Evolutionary conservation across 2,888 invertebrate genomes (phyloP).

Genomic region (Alentia gelatinosa): DNA sequence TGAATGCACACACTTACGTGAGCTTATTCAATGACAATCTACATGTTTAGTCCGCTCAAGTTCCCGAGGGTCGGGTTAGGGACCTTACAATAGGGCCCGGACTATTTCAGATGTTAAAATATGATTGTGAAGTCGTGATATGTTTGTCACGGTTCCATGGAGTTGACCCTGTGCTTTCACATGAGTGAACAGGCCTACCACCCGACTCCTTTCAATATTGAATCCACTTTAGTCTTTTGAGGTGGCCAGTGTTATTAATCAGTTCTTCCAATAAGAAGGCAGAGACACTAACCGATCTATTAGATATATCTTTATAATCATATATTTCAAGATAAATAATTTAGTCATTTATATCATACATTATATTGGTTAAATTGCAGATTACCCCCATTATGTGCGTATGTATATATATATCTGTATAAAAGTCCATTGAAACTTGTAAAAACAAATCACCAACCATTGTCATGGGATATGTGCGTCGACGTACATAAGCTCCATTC

Average conservation of each 20-base stretch:
- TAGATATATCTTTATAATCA: background rate
- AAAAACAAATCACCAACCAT: background rate
- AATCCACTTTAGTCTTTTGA: too few relatives aligned
- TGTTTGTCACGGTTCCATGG: too few relatives aligned
- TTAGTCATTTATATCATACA: background rate
- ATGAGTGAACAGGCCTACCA: too few relatives aligned
- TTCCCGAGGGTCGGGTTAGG: background rate
- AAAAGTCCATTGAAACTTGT: background rate
- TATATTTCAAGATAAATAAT: background rate
- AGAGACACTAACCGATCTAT: background rate
- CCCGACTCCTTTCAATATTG: too few relatives aligned
- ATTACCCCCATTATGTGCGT: too few relatives aligned
- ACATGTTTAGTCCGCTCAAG: background rate
- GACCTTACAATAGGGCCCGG: too few relatives aligned
- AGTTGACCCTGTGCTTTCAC: too few relatives aligned
- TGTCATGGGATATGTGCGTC: background rate
- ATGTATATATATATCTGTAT: background rate
- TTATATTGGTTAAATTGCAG: background rate
- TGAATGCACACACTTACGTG: background rate
- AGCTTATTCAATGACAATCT: background rate
- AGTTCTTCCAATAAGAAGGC: too few relatives aligned
- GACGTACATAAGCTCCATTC: background rate
- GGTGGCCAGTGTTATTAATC: too few relatives aligned
- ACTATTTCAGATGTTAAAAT: background rate
- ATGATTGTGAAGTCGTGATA: too few relatives aligned